Evolutionary conservation across 1,140 invertebrate species (phyloP), one percentile per base, ranked within the genome.

Genomic region (Bombus confusus): DNA sequence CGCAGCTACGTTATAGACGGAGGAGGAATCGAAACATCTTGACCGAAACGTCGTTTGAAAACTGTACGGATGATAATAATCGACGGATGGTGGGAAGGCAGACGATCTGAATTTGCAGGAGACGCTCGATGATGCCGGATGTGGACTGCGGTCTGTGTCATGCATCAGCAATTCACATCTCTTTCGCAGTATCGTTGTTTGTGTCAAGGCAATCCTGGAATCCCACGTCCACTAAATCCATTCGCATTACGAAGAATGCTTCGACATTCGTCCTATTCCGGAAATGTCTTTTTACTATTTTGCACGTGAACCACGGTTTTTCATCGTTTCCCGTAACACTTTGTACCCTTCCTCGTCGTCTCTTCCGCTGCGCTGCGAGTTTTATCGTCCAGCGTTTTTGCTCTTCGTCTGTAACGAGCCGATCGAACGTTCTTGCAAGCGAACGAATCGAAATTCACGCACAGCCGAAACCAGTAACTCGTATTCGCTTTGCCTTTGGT

Each of bases 81-180:
- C 73, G 89, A 80, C 83, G 78, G 80, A 92, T 52, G 92, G 92
- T 90, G 92, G 90, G 88, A 85, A 85, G 88, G 86, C 68, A 69
- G 69, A 85, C 81, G 77, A 78, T 83, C 74, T 83, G 74, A 83
- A 83, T 80, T 77, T 77, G 64, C 81, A 72, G 80, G 64, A 86
- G 93, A 87, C 92, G 86, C 83, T 80, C 91, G 91, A 92, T 87
- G 87, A 91, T 91, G 91, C 94, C 94, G 94, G 94, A 95, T 95
- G 94, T 94, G 94, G 94, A 95, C 92, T 94, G 94, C 93, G 94
- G 94, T 94, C 94, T 93, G 89, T 94, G 94, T 92, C 94, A 94
- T 94, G 94, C 94, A 94, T 93, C 94, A 88, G 88, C 89, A 90
- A 90, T 88, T 90, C 88, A 86, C 86, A 90, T 90, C 89, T 83